phyloP scores from a whole-genome alignment of 1,140 invertebrate genomes.

The Stegodyphus dumicola region DNA sequence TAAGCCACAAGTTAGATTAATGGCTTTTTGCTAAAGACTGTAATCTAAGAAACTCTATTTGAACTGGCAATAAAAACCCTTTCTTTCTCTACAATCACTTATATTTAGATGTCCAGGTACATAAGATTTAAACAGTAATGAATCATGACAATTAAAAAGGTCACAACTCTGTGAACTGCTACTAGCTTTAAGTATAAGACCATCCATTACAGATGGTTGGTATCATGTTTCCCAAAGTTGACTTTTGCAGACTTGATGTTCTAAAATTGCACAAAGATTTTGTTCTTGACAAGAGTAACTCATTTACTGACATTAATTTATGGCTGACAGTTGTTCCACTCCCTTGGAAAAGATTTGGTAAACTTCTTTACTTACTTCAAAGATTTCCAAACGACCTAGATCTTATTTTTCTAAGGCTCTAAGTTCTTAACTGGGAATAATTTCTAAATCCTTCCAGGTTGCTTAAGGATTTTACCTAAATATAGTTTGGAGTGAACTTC shows the following conservation, averaged over 20 bases:
- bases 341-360: conserved; percentile 10
- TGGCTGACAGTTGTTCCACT: conserved; percentile 31
- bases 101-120: no score
- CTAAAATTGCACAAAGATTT: conserved; percentile 25
- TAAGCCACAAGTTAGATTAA: no score
- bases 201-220: conserved; percentile 11
- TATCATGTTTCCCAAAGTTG: background rate
- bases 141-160: conserved; percentile 5
- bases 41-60: no score
- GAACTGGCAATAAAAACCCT: no score
- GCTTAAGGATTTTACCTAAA: no score
- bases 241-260: background rate
- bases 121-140: background rate
- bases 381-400: no score
- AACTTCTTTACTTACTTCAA: conserved; percentile 5
- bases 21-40: no score
- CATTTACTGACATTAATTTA: conserved; percentile 38
- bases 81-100: no score
- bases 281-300: conserved; percentile 19
- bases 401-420: no score
- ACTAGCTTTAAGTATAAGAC: conserved; percentile 9
- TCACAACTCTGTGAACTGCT: background rate
- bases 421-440: no score
- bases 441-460: no score
- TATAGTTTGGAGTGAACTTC: no score